phyloP scores from a whole-genome alignment of 92 coral and sea anemone genomes.

The Galaxea fascicularis region DNA sequence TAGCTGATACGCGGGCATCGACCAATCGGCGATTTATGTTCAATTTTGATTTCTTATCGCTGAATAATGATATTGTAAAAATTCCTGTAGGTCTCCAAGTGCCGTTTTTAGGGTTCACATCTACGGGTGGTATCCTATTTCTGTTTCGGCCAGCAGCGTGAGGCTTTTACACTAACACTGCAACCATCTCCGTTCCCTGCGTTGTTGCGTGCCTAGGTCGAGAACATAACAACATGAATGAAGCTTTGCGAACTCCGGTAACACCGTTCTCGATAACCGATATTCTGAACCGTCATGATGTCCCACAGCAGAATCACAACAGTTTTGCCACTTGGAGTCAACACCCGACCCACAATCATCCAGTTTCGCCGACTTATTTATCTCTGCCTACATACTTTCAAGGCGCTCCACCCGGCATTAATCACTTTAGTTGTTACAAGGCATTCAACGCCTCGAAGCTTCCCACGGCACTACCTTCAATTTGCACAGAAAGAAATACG shows the following conservation, averaged over 20 bases:
- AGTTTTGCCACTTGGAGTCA: constrained; percentile 41
- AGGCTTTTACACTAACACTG: constrained; percentile 42
- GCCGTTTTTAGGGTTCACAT: constrained; percentile 88
- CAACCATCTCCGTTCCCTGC: constrained; percentile 31
- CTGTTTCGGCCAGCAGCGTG: constrained; percentile 76
- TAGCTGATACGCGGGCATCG: constrained; percentile 94
- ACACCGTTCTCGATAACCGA: constrained; percentile 95
- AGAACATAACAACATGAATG: constrained; percentile 74
- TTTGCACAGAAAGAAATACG: constrained; percentile 37
- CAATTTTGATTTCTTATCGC: constrained; percentile 95
- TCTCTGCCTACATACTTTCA: constrained; percentile 48
- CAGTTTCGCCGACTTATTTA: constrained; percentile 70
- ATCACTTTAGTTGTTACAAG: constrained; percentile 38
- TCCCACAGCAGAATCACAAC: constrained; percentile 59
- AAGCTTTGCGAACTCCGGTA: constrained; percentile 73
- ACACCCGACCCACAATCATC: constrained; percentile 38
- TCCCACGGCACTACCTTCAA: constrained; percentile 28
- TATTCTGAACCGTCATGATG: constrained; percentile 85
- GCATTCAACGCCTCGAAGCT: constrained; percentile 39
- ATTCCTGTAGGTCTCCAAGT: constrained; percentile 96
- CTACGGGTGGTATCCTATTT: constrained; percentile 89
- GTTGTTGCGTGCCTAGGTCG: constrained; percentile 40
- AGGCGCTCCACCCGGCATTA: constrained; percentile 33
- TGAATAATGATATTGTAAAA: constrained; percentile 96
- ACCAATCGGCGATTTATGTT: constrained; percentile 98